Evolutionary conservation across 1,140 invertebrate species (phyloP).

Genomic region (Drosophila carrolli): DNA sequence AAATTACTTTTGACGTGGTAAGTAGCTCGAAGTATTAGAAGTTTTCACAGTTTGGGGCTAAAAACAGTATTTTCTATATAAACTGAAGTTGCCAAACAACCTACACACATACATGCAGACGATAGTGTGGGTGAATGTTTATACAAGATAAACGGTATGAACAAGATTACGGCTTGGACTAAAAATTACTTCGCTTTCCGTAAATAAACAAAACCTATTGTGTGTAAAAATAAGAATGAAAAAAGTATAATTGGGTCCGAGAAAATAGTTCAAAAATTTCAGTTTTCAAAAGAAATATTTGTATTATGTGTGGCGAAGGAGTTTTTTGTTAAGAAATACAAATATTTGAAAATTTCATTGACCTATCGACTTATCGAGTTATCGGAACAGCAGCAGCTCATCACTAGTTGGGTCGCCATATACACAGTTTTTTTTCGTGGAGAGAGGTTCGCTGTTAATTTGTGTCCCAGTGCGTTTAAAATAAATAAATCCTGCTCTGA

Average conservation of each 20-base stretch:
- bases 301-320: no score
- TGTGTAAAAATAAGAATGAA: no score
- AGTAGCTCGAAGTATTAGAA: conserved; percentile 10
- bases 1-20: conserved; percentile 47
- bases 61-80: neutral
- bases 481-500: conserved; percentile 64
- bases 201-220: neutral
- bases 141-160: conserved; percentile 1
- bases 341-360: neutral
- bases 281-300: no score
- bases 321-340: neutral
- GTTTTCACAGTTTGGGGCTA: neutral
- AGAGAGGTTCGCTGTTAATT: conserved; percentile 21
- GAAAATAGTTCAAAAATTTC: neutral
- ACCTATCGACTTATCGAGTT: conserved; percentile 6
- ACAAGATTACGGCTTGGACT: neutral
- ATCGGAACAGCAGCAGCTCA: conserved; percentile 6
- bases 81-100: conserved; percentile 5
- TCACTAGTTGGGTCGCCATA: conserved; percentile 19
- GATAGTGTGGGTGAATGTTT: conserved; percentile 14
- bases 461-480: conserved; percentile 38
- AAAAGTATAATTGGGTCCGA: no score
- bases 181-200: neutral
- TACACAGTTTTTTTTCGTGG: conserved; percentile 36
- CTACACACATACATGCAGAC: neutral